phyloP scores from a whole-genome alignment of 2,888 invertebrate species.

The Linnaemya tessellans region DNA sequence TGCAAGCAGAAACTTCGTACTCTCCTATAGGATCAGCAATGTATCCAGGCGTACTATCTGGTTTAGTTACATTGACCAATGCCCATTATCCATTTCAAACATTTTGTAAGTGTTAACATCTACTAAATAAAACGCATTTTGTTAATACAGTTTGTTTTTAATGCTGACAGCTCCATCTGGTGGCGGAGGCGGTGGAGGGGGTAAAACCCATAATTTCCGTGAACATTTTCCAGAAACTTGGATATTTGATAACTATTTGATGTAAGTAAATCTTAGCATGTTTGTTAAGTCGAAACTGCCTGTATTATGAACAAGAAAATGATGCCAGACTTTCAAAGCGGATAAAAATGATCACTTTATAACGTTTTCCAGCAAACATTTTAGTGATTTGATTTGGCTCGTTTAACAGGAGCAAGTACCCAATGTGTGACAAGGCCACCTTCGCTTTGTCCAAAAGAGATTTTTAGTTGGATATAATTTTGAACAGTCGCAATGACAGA shows the following conservation, averaged over 20 bases:
- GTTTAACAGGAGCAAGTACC: too few relatives aligned
- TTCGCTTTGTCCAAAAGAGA: too few relatives aligned
- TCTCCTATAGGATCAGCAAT: not conserved
- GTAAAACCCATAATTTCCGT: not conserved
- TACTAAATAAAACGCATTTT: not conserved
- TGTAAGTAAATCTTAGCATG: conserved; percentile 45
- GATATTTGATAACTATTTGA: conserved; percentile 85
- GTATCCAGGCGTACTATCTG: conserved; percentile 76
- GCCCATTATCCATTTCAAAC: conserved; percentile 77
- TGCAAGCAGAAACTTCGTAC: not conserved
- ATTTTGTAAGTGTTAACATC: conserved; percentile 73
- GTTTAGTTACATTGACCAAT: conserved; percentile 80
- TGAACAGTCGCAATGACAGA: too few relatives aligned
- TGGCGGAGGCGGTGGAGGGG: too few relatives aligned
- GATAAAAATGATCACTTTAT: too few relatives aligned
- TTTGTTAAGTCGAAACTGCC: too few relatives aligned
- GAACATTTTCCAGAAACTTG: conserved; percentile 87
- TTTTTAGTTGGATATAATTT: too few relatives aligned
- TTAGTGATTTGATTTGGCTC: too few relatives aligned
- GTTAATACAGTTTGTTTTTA: not conserved
- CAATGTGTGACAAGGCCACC: too few relatives aligned
- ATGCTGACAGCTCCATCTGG: not conserved
- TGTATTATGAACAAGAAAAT: too few relatives aligned
- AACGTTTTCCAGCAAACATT: too few relatives aligned
- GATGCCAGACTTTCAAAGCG: too few relatives aligned